Evolutionary conservation across 2,797 vertebrate genomes (phyloP).

Genomic region (Lepidocolaptes lacrymiger): DNA sequence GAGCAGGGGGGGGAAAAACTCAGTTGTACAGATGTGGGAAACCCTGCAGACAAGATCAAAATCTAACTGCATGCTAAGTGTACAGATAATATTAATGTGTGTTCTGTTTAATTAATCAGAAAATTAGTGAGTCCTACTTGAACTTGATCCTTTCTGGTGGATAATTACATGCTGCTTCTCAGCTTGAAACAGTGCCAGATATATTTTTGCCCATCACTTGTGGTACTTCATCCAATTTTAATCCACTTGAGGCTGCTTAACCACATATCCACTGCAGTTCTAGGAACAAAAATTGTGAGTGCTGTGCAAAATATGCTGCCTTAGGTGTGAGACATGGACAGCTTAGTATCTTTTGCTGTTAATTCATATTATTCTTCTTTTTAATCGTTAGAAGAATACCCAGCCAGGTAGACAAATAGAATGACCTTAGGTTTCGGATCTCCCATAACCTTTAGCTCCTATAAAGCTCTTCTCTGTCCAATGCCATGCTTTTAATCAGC

Average conservation of each 20-base stretch:
- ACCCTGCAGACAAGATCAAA: not conserved
- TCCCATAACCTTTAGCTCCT: not conserved
- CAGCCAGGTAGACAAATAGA: not conserved
- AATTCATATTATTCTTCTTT: not conserved
- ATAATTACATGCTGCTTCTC: not conserved
- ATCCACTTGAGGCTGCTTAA: not conserved
- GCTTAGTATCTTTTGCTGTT: not conserved
- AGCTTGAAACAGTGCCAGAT: not conserved
- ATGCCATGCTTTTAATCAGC: not conserved
- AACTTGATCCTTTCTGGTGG: not conserved
- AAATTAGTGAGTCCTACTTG: not conserved
- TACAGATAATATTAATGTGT: not conserved
- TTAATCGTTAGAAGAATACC: not conserved
- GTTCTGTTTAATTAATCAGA: slow-evolving; percentile 4
- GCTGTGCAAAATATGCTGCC: not conserved
- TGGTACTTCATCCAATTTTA: not conserved
- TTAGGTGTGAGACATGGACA: not conserved
- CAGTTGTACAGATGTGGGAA: not conserved
- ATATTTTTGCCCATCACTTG: not conserved
- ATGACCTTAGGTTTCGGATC: not conserved
- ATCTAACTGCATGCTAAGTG: not conserved
- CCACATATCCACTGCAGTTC: not conserved
- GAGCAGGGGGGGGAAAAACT: not conserved
- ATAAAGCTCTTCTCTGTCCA: not conserved
- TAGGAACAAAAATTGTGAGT: not conserved